A percentile compares a stretch with the other conserved stretches of the same genome.
Conservation (phyloP, 2,113 vertebrate genomes). For the Cyanoderma ruficeps region DNA sequence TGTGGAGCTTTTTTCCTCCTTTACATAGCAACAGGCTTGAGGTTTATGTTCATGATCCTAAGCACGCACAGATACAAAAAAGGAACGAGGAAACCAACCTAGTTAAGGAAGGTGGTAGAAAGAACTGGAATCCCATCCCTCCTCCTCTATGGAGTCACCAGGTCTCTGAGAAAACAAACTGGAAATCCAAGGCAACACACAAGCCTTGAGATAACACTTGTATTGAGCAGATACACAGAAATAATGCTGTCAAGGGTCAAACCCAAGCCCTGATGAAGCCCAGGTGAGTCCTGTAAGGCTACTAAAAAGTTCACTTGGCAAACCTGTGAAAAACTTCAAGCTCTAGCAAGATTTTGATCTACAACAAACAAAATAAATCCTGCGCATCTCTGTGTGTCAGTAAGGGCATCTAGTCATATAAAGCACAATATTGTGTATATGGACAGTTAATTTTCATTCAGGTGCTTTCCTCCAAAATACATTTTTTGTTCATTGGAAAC, state of each 20-base stretch:
- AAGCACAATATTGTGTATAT: not conserved
- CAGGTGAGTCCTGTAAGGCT: not conserved
- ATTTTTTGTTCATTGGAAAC: not conserved
- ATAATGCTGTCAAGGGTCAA: not conserved
- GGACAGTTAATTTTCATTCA: not conserved
- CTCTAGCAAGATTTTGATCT: not conserved
- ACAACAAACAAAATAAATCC: not conserved
- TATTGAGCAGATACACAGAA: rapidly evolving
- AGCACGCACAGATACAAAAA: rapidly evolving
- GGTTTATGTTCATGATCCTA: not conserved
- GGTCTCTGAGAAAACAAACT: not conserved
- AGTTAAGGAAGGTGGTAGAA: not conserved
- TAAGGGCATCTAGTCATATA: not conserved
- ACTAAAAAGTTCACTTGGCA: not conserved
- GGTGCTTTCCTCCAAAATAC: not conserved
- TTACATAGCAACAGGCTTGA: not conserved
- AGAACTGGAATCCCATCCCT: not conserved
- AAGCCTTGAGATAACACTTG: not conserved
- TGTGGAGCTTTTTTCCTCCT: not conserved
- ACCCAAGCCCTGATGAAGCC: not conserved
- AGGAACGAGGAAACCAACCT: not conserved
- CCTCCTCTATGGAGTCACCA: not conserved
- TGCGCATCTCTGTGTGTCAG: not conserved
- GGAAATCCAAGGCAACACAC: not conserved
- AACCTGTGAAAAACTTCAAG: not conserved